phyloP scores from a whole-genome alignment of 2,113 vertebrate species.

The Aptenodytes forsteri region DNA sequence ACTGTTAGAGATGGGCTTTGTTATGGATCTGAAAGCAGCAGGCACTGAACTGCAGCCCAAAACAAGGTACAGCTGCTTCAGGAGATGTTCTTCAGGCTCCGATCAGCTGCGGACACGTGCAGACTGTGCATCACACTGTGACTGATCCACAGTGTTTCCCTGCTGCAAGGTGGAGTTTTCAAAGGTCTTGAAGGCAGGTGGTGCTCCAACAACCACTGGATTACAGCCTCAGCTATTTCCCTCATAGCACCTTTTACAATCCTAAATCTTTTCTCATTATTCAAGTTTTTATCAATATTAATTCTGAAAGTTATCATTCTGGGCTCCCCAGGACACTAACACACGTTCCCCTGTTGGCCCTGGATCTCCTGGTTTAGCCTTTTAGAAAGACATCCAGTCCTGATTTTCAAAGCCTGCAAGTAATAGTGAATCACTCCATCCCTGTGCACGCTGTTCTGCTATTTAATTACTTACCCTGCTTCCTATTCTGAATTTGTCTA shows the following conservation, averaged over 20 bases:
- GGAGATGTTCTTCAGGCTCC: not conserved
- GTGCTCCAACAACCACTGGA: not conserved
- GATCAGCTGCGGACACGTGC: accelerated
- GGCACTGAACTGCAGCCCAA: not conserved
- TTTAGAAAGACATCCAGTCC: not conserved
- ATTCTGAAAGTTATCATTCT: not conserved
- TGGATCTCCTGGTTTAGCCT: not conserved
- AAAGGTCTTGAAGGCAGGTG: not conserved
- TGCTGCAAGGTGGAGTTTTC: not conserved
- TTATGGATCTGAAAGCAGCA: not conserved
- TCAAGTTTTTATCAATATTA: not conserved
- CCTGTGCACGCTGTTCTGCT: not conserved
- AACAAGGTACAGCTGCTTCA: not conserved
- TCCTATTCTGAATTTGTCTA: not conserved
- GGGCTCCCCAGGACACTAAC: not conserved
- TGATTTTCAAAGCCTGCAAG: not conserved
- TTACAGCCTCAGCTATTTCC: not conserved
- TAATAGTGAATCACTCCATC: not conserved
- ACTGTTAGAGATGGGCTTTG: not conserved
- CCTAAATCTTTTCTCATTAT: not conserved
- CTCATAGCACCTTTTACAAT: not conserved
- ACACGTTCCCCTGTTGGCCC: not conserved
- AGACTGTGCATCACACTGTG: not conserved
- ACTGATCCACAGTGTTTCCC: not conserved
- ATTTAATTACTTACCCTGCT: not conserved